Evolutionary conservation across 2,113 vertebrate species (phyloP).

Genomic region (Lasiurus borealis): DNA sequence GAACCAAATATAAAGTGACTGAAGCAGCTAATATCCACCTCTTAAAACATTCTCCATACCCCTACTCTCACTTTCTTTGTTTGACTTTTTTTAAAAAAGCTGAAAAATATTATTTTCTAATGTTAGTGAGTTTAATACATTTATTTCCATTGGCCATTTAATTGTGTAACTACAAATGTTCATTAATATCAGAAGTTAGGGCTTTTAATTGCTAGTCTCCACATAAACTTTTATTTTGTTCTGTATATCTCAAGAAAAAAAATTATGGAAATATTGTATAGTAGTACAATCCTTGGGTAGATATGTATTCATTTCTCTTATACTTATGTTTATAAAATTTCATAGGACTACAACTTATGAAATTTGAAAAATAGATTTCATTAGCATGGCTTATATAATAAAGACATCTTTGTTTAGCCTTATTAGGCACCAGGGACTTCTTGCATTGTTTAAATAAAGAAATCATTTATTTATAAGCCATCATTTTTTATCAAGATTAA

Average conservation of each 20-base stretch:
- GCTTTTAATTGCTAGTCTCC: background rate
- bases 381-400: background rate
- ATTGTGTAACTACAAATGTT: background rate
- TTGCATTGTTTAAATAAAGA: slow-evolving; percentile 28
- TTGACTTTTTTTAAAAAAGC: background rate
- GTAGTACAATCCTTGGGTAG: background rate
- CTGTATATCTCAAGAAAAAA: background rate
- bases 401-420: slow-evolving; percentile 18
- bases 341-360: background rate
- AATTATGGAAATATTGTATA: slow-evolving; percentile 6
- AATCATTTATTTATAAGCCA: background rate
- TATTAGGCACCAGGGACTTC: background rate
- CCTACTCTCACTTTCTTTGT: background rate
- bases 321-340: background rate
- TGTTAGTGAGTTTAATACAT: background rate
- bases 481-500: slow-evolving; percentile 66
- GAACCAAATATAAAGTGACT: slow-evolving; percentile 30
- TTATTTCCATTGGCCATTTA: slow-evolving; percentile 20
- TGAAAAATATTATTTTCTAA: background rate
- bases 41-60: background rate
- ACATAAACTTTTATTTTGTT: background rate
- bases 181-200: background rate
- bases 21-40: slow-evolving; percentile 29
- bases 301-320: background rate
- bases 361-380: slow-evolving; percentile 16